These are phyloP conservation scores for Uromys caudimaculatus DNA, from an alignment of 2,797 vertebrate species.

Conservation along the genomic window DNA sequence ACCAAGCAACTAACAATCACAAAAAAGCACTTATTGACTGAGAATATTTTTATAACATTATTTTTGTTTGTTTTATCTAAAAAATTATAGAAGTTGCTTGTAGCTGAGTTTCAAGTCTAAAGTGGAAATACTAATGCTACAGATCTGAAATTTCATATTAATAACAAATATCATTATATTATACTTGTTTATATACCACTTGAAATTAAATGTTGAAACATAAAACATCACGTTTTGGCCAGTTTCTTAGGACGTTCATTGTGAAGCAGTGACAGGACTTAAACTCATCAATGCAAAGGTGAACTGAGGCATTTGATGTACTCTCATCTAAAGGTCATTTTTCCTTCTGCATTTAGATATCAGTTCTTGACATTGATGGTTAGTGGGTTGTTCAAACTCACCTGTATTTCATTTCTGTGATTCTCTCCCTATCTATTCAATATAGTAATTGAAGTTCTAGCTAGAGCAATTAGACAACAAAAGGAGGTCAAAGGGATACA, in stretches of 20 bases:
- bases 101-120: background rate
- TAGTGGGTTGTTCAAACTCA: background rate
- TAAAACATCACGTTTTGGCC: background rate
- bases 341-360: background rate
- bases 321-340: background rate
- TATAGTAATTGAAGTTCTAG: too few relatives aligned
- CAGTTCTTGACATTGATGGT: background rate
- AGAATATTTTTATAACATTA: background rate
- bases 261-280: background rate
- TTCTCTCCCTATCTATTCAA: too few relatives aligned
- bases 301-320: background rate
- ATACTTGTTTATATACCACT: background rate
- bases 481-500: too few relatives aligned
- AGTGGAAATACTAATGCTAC: background rate
- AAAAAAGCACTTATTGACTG: background rate
- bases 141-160: background rate
- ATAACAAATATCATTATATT: background rate
- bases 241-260: background rate
- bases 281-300: background rate
- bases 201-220: background rate
- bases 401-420: background rate
- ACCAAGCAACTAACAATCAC: background rate
- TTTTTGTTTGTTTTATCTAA: background rate
- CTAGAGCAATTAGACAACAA: too few relatives aligned
- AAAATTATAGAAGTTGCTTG: background rate